Evolutionary conservation across 2,888 invertebrate species (phyloP), one percentile per base, ranked within the genome.

Genomic region (Pilophorus perplexus): DNA sequence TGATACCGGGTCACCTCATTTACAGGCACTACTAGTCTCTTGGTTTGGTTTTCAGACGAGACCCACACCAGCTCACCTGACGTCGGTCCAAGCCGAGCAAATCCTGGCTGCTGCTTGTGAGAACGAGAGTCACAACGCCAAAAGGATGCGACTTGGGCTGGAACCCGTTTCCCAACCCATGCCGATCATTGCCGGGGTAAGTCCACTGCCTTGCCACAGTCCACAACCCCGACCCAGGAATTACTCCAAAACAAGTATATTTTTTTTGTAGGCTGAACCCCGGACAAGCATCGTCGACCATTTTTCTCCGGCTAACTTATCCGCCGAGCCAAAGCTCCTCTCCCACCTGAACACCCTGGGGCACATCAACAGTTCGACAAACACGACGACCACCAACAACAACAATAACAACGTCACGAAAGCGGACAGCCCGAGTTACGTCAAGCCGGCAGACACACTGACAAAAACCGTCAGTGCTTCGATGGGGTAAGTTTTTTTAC

Each of bases 121-220:
- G 81, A 96, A 96, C 78, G 96, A 96, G 81, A 93, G 93, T 79
- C 89, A 93, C 79, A 96, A 96, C 79, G 96, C 95, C 69, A 96
- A 96, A 80, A 85, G 95, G 76, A 96, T 96, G 95, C 85, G 95
- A 72, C 84, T 95, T 76, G 96, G 96, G 55, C 82, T 96, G 73
- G 96, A 96, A 77, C 96, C 96, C 46, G 90, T 93, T 74, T 90
- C 90, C 76, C 93, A 93, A 80, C 90, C 92, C 59, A 87, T 91
- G 85, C 91, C 89, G 71, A 82, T 87, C 69, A 81, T 86, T 74
- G 85, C 87, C 69, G 86, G 85, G 70, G 82, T 83, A 77, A n/a
- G 42, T 5, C 48, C 6, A 48, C n/a, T n/a, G n/a, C n/a, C n/a
- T n/a, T n/a, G n/a, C n/a, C n/a, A n/a, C n/a, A n/a, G n/a, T n/a